Conservation (phyloP, 2,888 invertebrate species). For the Andrena chrysosceles region DNA sequence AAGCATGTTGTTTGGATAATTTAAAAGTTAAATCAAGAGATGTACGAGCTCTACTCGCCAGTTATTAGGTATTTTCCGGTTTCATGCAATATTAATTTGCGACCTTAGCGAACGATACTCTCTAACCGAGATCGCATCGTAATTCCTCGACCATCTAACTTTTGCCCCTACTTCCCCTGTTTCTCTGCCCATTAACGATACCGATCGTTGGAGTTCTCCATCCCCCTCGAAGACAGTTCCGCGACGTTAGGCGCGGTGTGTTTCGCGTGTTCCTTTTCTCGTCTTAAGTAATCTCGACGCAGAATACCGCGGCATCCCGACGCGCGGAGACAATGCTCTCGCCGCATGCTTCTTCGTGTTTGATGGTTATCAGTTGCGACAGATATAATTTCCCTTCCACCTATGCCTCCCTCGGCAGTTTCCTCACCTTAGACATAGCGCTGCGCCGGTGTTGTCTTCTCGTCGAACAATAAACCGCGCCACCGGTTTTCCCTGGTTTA, state of each 20-base stretch:
- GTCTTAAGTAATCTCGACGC: slow-evolving; percentile 9
- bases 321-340: slow-evolving; percentile 30
- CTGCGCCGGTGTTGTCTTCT: slow-evolving; percentile 36
- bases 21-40: not conserved
- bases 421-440: slow-evolving; percentile 77
- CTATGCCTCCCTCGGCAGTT: slow-evolving; percentile 1
- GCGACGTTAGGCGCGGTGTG: not conserved
- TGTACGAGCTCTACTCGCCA: not conserved
- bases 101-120: not conserved
- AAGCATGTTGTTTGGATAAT: not conserved
- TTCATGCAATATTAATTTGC: not conserved
- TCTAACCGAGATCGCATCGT: not conserved
- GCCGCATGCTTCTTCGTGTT: slow-evolving; percentile 37
- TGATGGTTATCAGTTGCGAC: slow-evolving; percentile 58
- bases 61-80: not conserved
- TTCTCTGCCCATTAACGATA: not conserved
- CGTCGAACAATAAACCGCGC: slow-evolving; percentile 37
- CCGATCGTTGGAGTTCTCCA: too few relatives aligned
- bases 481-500: slow-evolving; percentile 48
- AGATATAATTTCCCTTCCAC: slow-evolving; percentile 48
- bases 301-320: slow-evolving; percentile 13
- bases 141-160: too few relatives aligned
- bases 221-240: not conserved
- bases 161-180: not conserved
- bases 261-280: not conserved